phyloP scores from a whole-genome alignment of 1,140 invertebrate genomes.

The Drosophila murphyi region DNA sequence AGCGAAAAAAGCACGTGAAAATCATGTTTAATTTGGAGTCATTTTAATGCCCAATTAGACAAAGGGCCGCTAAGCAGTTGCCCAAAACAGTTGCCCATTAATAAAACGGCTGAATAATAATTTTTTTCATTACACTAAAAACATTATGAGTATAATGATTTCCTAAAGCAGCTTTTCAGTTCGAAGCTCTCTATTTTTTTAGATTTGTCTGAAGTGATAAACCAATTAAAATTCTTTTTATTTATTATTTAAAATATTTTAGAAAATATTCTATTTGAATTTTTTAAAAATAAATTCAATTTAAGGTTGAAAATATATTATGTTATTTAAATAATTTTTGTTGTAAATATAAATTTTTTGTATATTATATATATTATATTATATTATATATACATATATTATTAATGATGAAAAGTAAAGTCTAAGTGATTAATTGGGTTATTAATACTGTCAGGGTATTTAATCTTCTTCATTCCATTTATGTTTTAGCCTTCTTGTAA shows the following conservation, averaged over 20 bases:
- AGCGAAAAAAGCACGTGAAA: conserved; percentile 6
- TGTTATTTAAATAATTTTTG: too few relatives aligned
- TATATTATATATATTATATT: too few relatives aligned
- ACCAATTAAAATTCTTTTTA: too few relatives aligned
- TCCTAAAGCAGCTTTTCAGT: neutral
- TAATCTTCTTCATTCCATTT: conserved; percentile 33
- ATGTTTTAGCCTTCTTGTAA: neutral
- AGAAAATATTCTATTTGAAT: too few relatives aligned
- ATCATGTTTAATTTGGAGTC: conserved; percentile 29
- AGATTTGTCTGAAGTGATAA: too few relatives aligned
- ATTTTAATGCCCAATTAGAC: conserved; percentile 46
- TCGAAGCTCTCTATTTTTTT: conserved; percentile 7
- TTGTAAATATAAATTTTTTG: too few relatives aligned
- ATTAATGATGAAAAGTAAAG: too few relatives aligned
- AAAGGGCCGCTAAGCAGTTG: conserved; percentile 5
- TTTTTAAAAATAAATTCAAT: too few relatives aligned
- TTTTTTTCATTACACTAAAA: conserved; percentile 22
- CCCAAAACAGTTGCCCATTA: conserved; percentile 28
- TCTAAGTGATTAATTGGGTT: too few relatives aligned
- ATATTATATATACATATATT: too few relatives aligned
- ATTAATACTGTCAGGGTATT: conserved; percentile 33
- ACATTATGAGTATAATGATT: neutral
- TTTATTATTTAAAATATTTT: too few relatives aligned
- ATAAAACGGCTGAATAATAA: conserved; percentile 28
- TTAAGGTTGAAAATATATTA: too few relatives aligned